Evolutionary conservation across 2,888 invertebrate species (phyloP).

Genomic region (Spilarctia lutea): DNA sequence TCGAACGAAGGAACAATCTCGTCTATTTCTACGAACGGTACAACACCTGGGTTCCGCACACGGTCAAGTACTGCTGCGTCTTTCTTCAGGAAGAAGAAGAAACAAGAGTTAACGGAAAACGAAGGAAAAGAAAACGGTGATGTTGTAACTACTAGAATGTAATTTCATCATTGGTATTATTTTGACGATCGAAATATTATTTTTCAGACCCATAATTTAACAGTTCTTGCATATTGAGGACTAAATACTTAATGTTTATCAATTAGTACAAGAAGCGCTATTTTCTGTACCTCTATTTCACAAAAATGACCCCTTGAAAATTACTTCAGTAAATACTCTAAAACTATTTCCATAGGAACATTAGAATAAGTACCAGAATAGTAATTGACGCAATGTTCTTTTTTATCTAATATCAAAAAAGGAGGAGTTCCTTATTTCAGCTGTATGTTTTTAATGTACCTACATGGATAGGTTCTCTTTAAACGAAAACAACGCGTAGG

Average conservation of each 20-base stretch:
- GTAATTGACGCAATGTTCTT: not conserved
- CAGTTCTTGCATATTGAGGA: not conserved
- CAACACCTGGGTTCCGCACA: constrained; percentile 68
- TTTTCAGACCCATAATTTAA: too few species aligned
- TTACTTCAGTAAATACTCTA: not conserved
- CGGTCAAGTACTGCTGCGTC: constrained; percentile 77
- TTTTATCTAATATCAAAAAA: not conserved
- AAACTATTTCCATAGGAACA: not conserved
- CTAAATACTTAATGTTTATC: not conserved
- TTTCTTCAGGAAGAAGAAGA: constrained; percentile 68
- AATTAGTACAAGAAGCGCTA: not conserved
- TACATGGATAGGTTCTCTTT: too few species aligned
- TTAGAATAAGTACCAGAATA: not conserved
- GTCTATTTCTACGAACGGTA: constrained; percentile 65
- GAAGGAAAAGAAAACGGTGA: constrained; percentile 67
- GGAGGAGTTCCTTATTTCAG: not conserved
- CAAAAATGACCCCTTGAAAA: not conserved
- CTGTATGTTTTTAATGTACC: not conserved
- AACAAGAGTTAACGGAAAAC: constrained; percentile 57
- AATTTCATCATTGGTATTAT: constrained; percentile 13
- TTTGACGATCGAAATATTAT: not conserved
- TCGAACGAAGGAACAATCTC: constrained; percentile 58
- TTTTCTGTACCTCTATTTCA: not conserved
- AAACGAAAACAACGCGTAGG: not conserved
- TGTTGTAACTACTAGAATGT: constrained; percentile 73